Evolutionary conservation across 2,113 vertebrate species (phyloP).

Genomic region (Loxodonta africana): DNA sequence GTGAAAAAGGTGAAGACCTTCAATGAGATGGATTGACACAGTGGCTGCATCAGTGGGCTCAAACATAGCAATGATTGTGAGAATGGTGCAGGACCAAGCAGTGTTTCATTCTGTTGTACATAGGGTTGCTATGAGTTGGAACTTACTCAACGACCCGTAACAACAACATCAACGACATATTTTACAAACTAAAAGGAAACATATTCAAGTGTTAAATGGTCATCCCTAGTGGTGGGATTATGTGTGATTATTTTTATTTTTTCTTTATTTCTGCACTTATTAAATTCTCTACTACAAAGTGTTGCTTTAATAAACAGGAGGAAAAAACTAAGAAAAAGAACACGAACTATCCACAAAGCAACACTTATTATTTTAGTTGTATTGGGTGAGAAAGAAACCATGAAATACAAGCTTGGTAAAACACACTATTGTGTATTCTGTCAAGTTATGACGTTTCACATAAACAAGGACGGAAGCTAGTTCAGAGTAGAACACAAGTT

Average conservation of each 20-base stretch:
- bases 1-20: too few species aligned
- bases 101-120: too few species aligned
- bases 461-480: neutral
- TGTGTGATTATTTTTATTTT: neutral
- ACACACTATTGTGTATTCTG: neutral
- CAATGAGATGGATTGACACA: too few species aligned
- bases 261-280: constrained; percentile 11
- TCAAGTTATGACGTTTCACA: neutral
- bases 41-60: too few species aligned
- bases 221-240: neutral
- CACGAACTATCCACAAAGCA: neutral
- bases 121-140: too few species aligned
- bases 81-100: too few species aligned
- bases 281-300: neutral
- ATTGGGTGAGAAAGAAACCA: neutral
- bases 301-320: neutral
- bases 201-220: neutral
- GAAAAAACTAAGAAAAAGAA: constrained; percentile 25
- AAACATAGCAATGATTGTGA: too few species aligned
- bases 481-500: neutral
- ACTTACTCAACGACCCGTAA: too few species aligned
- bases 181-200: neutral
- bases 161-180: too few species aligned
- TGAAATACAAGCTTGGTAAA: neutral
- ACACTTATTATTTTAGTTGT: neutral